phyloP scores from a whole-genome alignment of 2,888 invertebrate genomes.

The Bellardia bayeri region DNA sequence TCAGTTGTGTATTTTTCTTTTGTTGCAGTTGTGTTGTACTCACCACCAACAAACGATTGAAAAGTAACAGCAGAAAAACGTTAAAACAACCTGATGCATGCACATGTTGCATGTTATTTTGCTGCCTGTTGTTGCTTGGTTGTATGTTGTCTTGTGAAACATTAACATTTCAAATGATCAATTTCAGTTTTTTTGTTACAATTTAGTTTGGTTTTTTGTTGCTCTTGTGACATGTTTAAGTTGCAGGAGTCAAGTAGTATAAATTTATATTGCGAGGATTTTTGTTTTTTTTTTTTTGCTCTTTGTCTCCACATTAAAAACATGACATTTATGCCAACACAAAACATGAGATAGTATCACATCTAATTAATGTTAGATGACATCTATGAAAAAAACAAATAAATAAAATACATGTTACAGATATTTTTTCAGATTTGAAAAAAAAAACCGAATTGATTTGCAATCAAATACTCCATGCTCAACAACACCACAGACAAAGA shows the following conservation, averaged over 20 bases:
- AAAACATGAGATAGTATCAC: slow-evolving; percentile 74
- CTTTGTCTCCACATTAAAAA: slow-evolving; percentile 64
- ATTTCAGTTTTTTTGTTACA: slow-evolving; percentile 58
- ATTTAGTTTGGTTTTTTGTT: slow-evolving; percentile 30
- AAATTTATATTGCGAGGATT: slow-evolving; percentile 48
- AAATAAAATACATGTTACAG: slow-evolving; percentile 46
- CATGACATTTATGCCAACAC: slow-evolving; percentile 76
- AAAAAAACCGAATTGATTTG: slow-evolving; percentile 25
- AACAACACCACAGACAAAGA: background rate
- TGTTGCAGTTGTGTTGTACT: slow-evolving; percentile 46
- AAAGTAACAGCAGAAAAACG: slow-evolving; percentile 5
- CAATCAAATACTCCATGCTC: slow-evolving; percentile 23
- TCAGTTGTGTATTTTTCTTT: slow-evolving; percentile 54
- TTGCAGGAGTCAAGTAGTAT: slow-evolving; percentile 64
- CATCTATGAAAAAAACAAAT: slow-evolving; percentile 47
- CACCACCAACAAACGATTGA: slow-evolving; percentile 49
- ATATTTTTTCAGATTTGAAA: slow-evolving; percentile 8
- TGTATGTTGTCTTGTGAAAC: slow-evolving; percentile 72
- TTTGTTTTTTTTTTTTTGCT: slow-evolving; percentile 19
- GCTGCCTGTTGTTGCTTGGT: slow-evolving; percentile 48
- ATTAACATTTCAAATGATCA: slow-evolving; percentile 73
- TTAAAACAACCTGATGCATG: slow-evolving; percentile 67
- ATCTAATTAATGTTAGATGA: slow-evolving; percentile 75
- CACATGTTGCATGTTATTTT: slow-evolving; percentile 74
- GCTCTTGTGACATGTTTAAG: slow-evolving; percentile 40